Conservation (phyloP, 2,113 vertebrate genomes). For the Oreochromis aureus region DNA sequence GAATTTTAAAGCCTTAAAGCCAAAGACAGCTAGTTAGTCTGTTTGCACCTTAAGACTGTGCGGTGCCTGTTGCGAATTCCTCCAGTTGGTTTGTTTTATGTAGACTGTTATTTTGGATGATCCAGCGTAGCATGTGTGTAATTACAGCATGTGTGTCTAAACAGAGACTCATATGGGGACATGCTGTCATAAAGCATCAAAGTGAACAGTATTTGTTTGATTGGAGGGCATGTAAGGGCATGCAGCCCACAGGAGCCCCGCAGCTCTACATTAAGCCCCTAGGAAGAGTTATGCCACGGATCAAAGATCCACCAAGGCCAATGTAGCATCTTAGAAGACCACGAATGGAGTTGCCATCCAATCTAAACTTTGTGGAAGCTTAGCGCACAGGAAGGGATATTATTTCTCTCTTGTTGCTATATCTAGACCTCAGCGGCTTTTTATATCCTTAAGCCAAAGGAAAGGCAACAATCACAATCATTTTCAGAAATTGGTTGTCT, state of each 20-base stretch:
- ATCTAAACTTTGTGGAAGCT: conserved; percentile 19
- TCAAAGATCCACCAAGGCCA: conserved; percentile 53
- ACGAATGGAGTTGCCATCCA: conserved; percentile 14
- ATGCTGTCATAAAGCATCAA: conserved; percentile 44
- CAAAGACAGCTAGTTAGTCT: conserved; percentile 27
- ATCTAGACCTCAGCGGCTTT: background rate
- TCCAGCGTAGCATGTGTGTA: conserved; percentile 27
- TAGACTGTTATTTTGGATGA: conserved; percentile 54
- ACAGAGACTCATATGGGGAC: conserved; percentile 25
- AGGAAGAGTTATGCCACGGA: conserved; percentile 32
- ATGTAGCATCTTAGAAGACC: background rate
- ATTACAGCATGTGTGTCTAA: conserved; percentile 56
- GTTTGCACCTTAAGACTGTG: conserved; percentile 33
- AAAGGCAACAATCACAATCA: background rate
- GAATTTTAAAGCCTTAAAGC: background rate
- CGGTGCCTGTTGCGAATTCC: conserved; percentile 22
- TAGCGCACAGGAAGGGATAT: background rate
- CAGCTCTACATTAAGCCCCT: conserved; percentile 34
- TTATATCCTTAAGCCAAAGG: background rate
- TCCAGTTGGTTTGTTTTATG: conserved; percentile 34
- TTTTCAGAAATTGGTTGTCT: background rate
- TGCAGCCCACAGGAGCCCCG: conserved; percentile 1
- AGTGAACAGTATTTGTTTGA: conserved; percentile 46
- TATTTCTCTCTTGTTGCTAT: background rate
- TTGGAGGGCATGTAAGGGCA: conserved; percentile 46